Evolutionary conservation across 2,888 invertebrate species (phyloP).

Genomic region (Eueremaeus valkanovi): DNA sequence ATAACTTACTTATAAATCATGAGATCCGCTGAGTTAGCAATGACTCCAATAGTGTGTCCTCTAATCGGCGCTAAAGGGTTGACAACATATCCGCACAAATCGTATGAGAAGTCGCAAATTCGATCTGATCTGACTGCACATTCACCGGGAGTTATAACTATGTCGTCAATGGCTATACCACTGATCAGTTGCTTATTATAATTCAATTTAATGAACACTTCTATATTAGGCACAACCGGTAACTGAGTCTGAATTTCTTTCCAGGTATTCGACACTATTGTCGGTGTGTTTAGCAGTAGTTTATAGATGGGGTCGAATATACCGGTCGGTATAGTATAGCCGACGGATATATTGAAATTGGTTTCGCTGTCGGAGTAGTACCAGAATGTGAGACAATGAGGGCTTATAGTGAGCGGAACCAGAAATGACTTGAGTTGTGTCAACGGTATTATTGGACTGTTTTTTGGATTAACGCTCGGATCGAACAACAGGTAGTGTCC

Average conservation of each 20-base stretch:
- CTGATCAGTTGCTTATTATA: not conserved
- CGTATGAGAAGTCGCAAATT: not conserved
- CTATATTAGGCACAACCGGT: not conserved
- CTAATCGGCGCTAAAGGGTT: not conserved
- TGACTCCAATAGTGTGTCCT: not conserved
- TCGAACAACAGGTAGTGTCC: conserved; percentile 24
- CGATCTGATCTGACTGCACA: not conserved
- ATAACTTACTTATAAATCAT: not conserved
- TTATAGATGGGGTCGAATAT: not conserved
- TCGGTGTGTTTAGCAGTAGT: not conserved
- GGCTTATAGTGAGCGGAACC: not conserved
- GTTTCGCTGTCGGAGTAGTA: conserved; percentile 17
- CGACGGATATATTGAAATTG: not conserved
- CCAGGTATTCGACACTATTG: not conserved
- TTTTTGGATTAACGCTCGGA: not conserved
- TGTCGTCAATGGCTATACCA: not conserved
- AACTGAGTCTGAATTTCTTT: not conserved
- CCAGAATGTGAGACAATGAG: conserved; percentile 32
- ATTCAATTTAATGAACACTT: not conserved
- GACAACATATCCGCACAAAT: not conserved
- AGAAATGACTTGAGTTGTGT: not conserved
- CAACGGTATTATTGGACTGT: not conserved
- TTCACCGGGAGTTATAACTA: not conserved
- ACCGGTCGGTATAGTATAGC: not conserved
- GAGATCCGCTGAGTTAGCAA: not conserved